A percentile compares a stretch with the other conserved stretches of the same genome.
Conservation (phyloP, 2,113 vertebrate species). For the Pterophyllum scalare region DNA sequence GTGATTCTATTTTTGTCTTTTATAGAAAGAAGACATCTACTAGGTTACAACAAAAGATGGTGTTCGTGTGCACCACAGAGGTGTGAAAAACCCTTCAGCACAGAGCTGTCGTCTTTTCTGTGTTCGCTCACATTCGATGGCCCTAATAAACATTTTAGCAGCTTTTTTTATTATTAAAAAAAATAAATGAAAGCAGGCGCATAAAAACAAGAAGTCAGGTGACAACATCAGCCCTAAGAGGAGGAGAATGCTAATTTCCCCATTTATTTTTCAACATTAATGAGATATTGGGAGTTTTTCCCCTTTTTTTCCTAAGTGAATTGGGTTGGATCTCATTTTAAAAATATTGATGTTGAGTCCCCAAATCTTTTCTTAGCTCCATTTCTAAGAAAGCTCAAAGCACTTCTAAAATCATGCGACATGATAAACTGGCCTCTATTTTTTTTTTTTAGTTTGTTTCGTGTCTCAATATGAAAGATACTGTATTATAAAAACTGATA, state of each 20-base stretch:
- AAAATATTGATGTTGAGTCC: neutral
- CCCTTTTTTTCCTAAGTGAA: neutral
- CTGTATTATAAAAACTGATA: neutral
- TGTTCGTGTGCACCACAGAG: neutral
- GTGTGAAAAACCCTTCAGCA: neutral
- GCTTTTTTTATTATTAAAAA: neutral
- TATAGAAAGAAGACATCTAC: neutral
- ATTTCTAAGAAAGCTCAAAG: neutral
- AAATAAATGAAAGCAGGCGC: neutral
- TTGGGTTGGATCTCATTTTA: neutral
- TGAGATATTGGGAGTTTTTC: neutral
- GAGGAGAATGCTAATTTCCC: neutral
- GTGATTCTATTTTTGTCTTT: neutral
- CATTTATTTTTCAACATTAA: neutral
- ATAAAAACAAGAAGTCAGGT: neutral
- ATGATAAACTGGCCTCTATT: neutral
- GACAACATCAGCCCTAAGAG: neutral
- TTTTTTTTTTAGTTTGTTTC: neutral
- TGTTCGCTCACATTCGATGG: neutral
- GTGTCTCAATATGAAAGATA: neutral
- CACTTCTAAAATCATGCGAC: neutral
- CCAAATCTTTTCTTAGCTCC: neutral
- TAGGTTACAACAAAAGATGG: neutral
- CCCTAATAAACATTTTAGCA: neutral
- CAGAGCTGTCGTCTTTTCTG: neutral